Base-by-base conservation (phyloP, 2,797 vertebrate species). In the Falco biarmicus region DNA sequence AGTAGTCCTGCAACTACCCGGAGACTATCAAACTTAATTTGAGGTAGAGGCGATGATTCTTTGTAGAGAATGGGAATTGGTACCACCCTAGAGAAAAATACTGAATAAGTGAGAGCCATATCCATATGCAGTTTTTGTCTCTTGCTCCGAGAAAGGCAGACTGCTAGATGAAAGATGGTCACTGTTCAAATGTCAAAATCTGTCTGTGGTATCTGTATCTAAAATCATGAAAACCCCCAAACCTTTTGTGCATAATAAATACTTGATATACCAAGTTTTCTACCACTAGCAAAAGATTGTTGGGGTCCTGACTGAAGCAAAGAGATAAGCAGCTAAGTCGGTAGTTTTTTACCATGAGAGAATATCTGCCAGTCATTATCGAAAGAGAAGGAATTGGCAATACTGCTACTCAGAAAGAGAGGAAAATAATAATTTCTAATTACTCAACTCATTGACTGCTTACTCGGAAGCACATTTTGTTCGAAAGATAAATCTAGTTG, bases 351-450 rank as follows among this genome's bases (percentile, higher is more conserved):
- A 82, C 79, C 5, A 4, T 45, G 57, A 91, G 66, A 87, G 21
- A 94, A 8, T 83, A 61, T 56, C 80, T 96, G 87, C 74, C 85
- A 87, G 24, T 92, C 92, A 74, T 65, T 51, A 87, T 87, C 81
- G 68, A 85, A 89, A 80, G 84, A 90, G 75, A 90, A 90, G 41
- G 78, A 92, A 91, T 94, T 3, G 2, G 81, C 89, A 94, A 87
- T 39, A 88, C 77, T 20, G 85, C 63, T 68, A 71, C 51, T 85
- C 73, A 51, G 32, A 83, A 95, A 90, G 75, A 89, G 71, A 95
- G 69, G 75, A 91, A 96, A 97, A 92, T 34, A 93, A 65, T 96
- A 76, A 91, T 92, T 93, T 96, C 87, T 96, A 85, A 94, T 95
- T 92, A 90, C 89, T 95, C 84, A 89, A 63, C 69, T 89, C 76